These are phyloP conservation scores for Byasa hedistus DNA, from an alignment of 2,888 invertebrate genomes.

Conservation along the genomic window DNA sequence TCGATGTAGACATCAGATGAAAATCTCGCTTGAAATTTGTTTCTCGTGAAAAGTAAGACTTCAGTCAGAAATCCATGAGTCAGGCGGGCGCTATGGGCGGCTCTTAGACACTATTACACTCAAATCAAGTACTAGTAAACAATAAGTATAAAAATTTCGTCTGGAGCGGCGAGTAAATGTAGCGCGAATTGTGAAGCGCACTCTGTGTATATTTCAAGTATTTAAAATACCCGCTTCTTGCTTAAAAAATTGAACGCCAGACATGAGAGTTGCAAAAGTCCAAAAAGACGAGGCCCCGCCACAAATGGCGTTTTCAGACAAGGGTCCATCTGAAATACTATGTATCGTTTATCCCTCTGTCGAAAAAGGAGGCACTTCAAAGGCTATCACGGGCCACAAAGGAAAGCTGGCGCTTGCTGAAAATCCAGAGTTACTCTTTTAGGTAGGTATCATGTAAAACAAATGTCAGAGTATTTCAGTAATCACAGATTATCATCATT, in stretches of 20 bases:
- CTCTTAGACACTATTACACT: constrained; percentile 23
- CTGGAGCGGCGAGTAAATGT: constrained; percentile 16
- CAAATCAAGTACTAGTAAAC: constrained; percentile 17
- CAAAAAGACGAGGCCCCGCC: constrained; percentile 25
- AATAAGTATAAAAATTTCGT: constrained; percentile 25
- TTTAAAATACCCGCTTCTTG: constrained; percentile 27
- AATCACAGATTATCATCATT: neutral
- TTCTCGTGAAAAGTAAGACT: too few species aligned
- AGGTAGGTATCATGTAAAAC: neutral
- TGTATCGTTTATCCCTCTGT: constrained; percentile 26
- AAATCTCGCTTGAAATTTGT: too few species aligned
- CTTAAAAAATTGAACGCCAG: constrained; percentile 23
- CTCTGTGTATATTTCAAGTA: constrained; percentile 14
- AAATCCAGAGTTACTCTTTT: neutral
- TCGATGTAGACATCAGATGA: too few species aligned
- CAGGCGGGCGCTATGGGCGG: neutral
- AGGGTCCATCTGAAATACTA: constrained; percentile 25
- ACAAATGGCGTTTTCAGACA: constrained; percentile 29
- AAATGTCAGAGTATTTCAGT: too few species aligned
- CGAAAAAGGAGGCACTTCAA: constrained; percentile 23
- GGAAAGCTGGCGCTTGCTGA: constrained; percentile 13
- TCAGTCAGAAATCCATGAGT: neutral
- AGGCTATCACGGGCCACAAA: constrained; percentile 27
- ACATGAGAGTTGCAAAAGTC: constrained; percentile 25
- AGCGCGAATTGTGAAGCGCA: constrained; percentile 6